phyloP scores from a whole-genome alignment of 2,888 invertebrate species.

The Pyralis farinalis region DNA sequence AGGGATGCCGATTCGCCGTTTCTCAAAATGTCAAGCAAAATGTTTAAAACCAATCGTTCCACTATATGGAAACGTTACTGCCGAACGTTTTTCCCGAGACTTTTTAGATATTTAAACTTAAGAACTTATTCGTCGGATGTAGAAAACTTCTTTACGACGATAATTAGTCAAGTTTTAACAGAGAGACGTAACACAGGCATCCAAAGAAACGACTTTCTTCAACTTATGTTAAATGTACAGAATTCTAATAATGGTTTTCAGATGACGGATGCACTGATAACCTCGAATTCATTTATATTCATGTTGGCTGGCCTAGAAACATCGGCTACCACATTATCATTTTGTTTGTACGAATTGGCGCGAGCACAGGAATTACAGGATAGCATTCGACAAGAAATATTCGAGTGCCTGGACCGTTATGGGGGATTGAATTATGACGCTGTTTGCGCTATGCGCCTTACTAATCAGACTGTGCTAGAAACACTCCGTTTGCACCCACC shows the following conservation, averaged over 20 bases:
- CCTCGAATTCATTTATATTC: constrained; percentile 75
- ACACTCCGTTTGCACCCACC: constrained; percentile 67
- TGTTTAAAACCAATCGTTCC: constrained; percentile 59
- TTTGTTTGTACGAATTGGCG: constrained; percentile 68
- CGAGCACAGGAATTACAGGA: constrained; percentile 61
- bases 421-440: constrained; percentile 63
- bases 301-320: constrained; percentile 74
- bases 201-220: constrained; percentile 64
- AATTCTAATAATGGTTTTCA: constrained; percentile 48
- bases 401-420: constrained; percentile 45
- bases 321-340: constrained; percentile 65
- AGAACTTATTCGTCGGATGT: constrained; percentile 62
- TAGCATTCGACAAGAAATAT: constrained; percentile 50
- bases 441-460: constrained; percentile 56
- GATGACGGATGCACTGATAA: constrained; percentile 72
- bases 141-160: constrained; percentile 60
- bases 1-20: constrained; percentile 64
- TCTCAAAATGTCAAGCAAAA: constrained; percentile 66
- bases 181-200: constrained; percentile 53
- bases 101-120: constrained; percentile 67
- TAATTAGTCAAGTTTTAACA: constrained; percentile 61
- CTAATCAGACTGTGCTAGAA: constrained; percentile 51
- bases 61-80: constrained; percentile 66
- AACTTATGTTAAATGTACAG: constrained; percentile 72
- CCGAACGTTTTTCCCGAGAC: constrained; percentile 59